Evolutionary conservation across 2,888 invertebrate genomes (phyloP), one percentile per base, ranked within the genome.

Genomic region (Salpingus planirostris): DNA sequence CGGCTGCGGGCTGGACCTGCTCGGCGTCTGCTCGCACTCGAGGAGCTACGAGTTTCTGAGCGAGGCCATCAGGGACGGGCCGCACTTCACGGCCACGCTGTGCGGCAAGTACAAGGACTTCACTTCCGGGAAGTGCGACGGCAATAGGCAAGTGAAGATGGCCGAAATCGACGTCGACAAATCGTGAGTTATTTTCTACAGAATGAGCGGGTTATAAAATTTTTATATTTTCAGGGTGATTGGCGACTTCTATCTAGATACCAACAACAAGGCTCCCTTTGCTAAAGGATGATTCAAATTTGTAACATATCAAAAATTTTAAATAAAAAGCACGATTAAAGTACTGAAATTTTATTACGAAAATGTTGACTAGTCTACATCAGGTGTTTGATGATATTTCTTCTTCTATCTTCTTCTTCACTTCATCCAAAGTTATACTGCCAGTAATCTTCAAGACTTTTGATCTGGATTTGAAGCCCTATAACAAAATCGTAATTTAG

Each of bases 391-490:
- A n/a, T n/a, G n/a, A n/a, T n/a, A n/a, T n/a, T n/a, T n/a, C n/a
- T n/a, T n/a, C n/a, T n/a, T n/a, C n/a, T n/a, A n/a, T n/a, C 36
- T 66, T 63, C 22, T 66, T 61, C 15, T 62, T 45, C 2, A 73
- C 59, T 8, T 59, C 56, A 10, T 70, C 69, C 10, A 66, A 53
- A 1, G 67, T 67, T 8, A 66, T 60, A 22, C 59, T 62, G 33
- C 71, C 71, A 30, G 57, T 58, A 3, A 75, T 59, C 27, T 68
- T 52, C 21, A 78, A 55, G 1, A 65, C 62, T 54, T 78, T 78
- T 33, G 73, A 69, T 12, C 76, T 65, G 24, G 74, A 74, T 38
- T 70, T 70, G 1, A 70, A 72, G 7, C 77, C 77, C 44, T 45
- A 26, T 26, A 44, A 47, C 21, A 33, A 8, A 55, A 29, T 18